Evolutionary conservation across 2,797 vertebrate species (phyloP).

Genomic region (Alosa sapidissima): DNA sequence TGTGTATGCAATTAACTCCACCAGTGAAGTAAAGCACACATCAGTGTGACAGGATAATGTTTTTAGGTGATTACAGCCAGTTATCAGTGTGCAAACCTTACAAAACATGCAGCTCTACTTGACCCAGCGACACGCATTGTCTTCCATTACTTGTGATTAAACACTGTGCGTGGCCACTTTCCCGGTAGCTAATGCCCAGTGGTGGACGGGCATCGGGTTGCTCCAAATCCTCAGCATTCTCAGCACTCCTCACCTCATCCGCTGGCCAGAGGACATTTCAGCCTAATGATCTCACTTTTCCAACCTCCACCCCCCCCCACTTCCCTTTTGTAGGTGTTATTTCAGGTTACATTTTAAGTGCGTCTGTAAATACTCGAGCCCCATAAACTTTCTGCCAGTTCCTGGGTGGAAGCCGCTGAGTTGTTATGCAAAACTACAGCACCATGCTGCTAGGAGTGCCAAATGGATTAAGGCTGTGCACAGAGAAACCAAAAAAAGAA

Average conservation of each 20-base stretch:
- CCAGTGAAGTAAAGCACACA: neutral
- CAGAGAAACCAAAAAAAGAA: conserved; percentile 45
- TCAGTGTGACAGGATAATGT: conserved; percentile 5
- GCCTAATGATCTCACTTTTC: conserved; percentile 2
- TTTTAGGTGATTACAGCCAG: neutral
- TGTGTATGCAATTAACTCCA: neutral
- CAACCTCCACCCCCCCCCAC: conserved; percentile 31
- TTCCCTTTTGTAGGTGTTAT: conserved; percentile 34
- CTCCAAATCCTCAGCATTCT: neutral
- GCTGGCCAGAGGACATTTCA: conserved; percentile 13
- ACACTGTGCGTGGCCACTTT: neutral
- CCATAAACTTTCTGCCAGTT: conserved; percentile 46
- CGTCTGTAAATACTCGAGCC: conserved; percentile 47
- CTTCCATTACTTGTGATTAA: neutral
- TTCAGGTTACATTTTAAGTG: conserved; percentile 42
- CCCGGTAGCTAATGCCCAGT: neutral
- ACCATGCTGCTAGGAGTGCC: conserved; percentile 63
- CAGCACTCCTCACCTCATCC: conserved; percentile 24
- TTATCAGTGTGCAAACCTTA: neutral
- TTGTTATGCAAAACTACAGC: conserved; percentile 65
- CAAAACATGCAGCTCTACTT: neutral
- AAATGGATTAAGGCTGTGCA: conserved; percentile 66
- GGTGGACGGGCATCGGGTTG: neutral
- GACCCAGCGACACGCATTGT: conserved; percentile 21
- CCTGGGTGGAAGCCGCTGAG: conserved; percentile 55